phyloP scores from a whole-genome alignment of 2,888 invertebrate genomes.

The Aphodius sticticus region DNA sequence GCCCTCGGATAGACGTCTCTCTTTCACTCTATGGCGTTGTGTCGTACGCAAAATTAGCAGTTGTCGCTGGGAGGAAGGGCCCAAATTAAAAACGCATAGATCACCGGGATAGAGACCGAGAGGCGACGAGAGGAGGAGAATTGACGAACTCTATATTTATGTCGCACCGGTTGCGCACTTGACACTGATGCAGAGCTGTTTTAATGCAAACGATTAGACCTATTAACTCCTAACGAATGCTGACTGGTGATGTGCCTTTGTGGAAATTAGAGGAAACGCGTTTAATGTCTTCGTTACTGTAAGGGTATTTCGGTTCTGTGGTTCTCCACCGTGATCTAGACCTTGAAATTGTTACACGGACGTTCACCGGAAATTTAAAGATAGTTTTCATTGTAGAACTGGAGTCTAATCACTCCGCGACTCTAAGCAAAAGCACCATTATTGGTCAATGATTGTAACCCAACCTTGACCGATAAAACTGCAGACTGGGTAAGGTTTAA shows the following conservation, averaged over 20 bases:
- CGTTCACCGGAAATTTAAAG: not conserved
- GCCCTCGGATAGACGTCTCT: not conserved
- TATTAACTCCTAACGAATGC: not conserved
- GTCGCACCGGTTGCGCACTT: not conserved
- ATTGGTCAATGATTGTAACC: too few relatives aligned
- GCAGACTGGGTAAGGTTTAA: too few relatives aligned
- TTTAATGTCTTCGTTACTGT: not conserved
- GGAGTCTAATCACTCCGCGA: too few relatives aligned
- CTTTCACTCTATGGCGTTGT: not conserved
- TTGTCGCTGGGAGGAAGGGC: slow-evolving; percentile 11
- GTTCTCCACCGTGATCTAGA: not conserved
- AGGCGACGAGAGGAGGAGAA: not conserved
- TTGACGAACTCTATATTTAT: not conserved
- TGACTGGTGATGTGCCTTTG: slow-evolving; percentile 4
- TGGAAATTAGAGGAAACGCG: not conserved
- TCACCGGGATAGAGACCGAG: not conserved
- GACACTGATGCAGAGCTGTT: not conserved
- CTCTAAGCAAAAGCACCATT: too few relatives aligned
- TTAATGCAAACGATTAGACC: not conserved
- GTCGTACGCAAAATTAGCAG: not conserved
- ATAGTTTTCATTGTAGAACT: not conserved
- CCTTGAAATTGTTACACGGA: not conserved
- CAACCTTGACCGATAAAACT: too few relatives aligned
- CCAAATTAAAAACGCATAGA: slow-evolving; percentile 12
- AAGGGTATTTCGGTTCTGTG: not conserved